Evolutionary conservation across 2,888 invertebrate species (phyloP), one percentile per base, ranked within the genome.

Genomic region (Teleogryllus oceanicus): DNA sequence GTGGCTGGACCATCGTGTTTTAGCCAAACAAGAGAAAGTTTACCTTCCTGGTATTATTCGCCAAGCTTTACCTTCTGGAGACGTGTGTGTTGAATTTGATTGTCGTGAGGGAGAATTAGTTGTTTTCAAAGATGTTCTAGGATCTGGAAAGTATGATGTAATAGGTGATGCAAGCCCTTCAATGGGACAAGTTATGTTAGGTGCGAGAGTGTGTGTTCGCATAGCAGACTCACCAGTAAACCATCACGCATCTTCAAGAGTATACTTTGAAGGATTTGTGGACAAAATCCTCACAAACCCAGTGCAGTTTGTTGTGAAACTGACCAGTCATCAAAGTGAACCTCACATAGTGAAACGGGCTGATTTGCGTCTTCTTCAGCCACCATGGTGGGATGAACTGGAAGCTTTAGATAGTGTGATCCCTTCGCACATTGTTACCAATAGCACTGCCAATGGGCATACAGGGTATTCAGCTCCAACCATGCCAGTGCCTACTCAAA

Each of bases 351-450:
- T 97, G 82, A 94, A 95, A 85, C 90, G 98, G 74, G 96, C 98
- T 8, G 96, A 97, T 86, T 89, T 99, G 81, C 91, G 99, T 49
- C 90, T 99, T 49, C 89, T 98, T 83, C 92, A 94, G 85, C 97
- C 98, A 20, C 99, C 98, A 0, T 99, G 99, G 98, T 95, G 94
- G 88, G 99, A 98, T 85, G 98, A 99, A 88, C 87, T 98, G 81
- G 95, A 94, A 84, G 94, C 94, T 84, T 88, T 90, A 0, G 88
- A 88, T 74, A 86, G 80, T 75, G 80, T 80, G 8, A 76, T 79
- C 8, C 87, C 87, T 79, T 85, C 87, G 37, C 85, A 86, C 49
- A 84, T 86, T 81, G 85, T 80, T 37, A 11, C 51, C 78, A 83
- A 37, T 83, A 84, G 78, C 80, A 84, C 80, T 77, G 80, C 78